Base-by-base conservation (phyloP, 2,888 invertebrate genomes). In the Yponomeuta malinellus region DNA sequence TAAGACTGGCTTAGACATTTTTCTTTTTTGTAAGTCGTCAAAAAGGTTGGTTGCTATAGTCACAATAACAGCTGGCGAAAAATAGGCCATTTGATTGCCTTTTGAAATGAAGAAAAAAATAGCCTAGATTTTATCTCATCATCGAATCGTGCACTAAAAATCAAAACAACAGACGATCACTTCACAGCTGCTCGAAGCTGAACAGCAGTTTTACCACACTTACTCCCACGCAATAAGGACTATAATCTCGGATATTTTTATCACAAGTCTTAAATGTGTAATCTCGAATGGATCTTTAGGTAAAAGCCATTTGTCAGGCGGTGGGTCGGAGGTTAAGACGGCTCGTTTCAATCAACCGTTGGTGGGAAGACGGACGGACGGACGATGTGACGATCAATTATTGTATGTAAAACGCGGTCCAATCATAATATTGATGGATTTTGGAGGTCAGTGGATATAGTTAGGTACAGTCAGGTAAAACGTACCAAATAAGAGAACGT, bases 271-370 rank as follows among this genome's bases (percentile, higher is more conserved):
- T 71, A 48, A 31, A 71, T 64, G 31, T 59, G 43, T 63, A 68
- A 68, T 68, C 68, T 71, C 65, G 71, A 71, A 70, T 72, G 68
- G 63, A 79, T 79, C 82, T 80, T 81, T 81, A 59, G 77, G 72
- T 76, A 69, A 78, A 81, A 83, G 84, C 81, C 84, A 87, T 88
- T 88, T 88, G 88, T 88, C 88, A 88, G 83, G 77, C 73, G 76
- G 74, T 72, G 78, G 85, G 87, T 87, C 87, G 85, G 79, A 84
- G 86, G 85, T 84, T 81, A 83, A 77, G 79, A 86, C 83, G 84
- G 83, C 83, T 83, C 81, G 79, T 81, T 81, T 80, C 86, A 85
- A 88, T 87, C 87, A 86, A 85, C 31, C 48, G 2, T 29, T 52
- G 68, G 31, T 68, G 68, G 68, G 68, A 68, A 68, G 68, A 68